A percentile compares a stretch with the other conserved stretches of the same genome.
phyloP scores from a whole-genome alignment of 2,888 invertebrate species.

The Actias luna region DNA sequence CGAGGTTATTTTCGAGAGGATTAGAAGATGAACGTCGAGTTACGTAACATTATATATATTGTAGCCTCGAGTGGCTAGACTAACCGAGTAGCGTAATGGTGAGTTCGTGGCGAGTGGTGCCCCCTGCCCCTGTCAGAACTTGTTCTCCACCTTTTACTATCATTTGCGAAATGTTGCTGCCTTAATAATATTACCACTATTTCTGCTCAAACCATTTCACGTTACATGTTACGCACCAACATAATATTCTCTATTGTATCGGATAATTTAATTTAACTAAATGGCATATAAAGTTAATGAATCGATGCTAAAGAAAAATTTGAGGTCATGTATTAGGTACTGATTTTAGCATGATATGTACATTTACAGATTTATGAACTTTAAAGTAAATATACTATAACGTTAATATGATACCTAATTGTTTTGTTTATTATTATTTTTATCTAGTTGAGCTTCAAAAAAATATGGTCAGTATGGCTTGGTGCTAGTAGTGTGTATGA shows the following conservation, averaged over 20 bases:
- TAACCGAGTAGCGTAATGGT: conserved; percentile 5
- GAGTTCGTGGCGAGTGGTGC: conserved; percentile 27
- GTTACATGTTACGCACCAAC: background rate
- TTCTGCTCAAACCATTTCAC: background rate
- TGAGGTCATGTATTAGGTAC: too few relatives aligned
- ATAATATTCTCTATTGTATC: background rate
- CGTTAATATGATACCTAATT: too few relatives aligned
- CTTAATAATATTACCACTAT: conserved; percentile 21
- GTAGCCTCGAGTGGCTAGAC: conserved; percentile 14
- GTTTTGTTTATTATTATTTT: too few relatives aligned
- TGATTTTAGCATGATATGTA: too few relatives aligned
- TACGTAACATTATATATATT: conserved; percentile 28
- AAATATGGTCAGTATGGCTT: too few relatives aligned
- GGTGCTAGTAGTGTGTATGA: too few relatives aligned
- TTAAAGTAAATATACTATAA: background rate
- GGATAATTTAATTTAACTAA: background rate
- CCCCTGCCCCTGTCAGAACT: conserved; percentile 29
- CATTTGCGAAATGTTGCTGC: conserved; percentile 16
- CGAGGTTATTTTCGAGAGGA: conserved; percentile 46
- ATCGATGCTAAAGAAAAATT: background rate
- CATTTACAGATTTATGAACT: background rate
- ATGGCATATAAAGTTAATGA: background rate
- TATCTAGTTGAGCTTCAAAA: too few relatives aligned
- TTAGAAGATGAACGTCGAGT: conserved; percentile 37
- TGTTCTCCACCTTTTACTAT: conserved; percentile 31